Conservation (phyloP, 2,113 vertebrate species). For the Menura novaehollandiae region DNA sequence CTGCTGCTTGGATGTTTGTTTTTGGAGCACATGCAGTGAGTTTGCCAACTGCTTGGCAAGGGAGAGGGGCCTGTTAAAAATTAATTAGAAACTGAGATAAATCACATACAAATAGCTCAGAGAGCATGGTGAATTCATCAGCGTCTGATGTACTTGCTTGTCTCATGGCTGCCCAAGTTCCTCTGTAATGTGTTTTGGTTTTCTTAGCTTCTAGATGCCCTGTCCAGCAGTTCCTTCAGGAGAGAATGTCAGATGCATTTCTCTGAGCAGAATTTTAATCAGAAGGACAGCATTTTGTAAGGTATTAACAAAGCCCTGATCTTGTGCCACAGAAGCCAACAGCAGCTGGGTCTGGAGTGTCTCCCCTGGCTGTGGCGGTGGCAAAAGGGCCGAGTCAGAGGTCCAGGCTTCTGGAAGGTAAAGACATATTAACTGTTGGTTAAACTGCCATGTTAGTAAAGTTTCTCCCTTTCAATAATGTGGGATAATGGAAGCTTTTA, state of each 20-base stretch:
- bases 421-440: neutral
- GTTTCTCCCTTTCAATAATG: neutral
- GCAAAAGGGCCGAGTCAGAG: neutral
- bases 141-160: neutral
- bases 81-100: neutral
- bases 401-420: neutral
- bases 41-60: neutral
- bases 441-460: neutral
- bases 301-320: neutral
- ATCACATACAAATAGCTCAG: neutral
- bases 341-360: neutral
- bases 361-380: rapidly evolving
- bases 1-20: neutral
- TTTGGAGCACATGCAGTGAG: neutral
- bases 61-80: neutral
- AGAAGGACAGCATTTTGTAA: neutral
- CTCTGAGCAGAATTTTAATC: neutral
- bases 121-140: neutral
- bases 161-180: neutral
- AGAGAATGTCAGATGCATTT: neutral
- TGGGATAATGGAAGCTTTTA: neutral
- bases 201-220: neutral
- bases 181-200: rapidly evolving
- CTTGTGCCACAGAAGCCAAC: neutral
- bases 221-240: neutral